phyloP scores from a whole-genome alignment of 2,113 vertebrate genomes.

The Lethenteron camtschaticum region DNA sequence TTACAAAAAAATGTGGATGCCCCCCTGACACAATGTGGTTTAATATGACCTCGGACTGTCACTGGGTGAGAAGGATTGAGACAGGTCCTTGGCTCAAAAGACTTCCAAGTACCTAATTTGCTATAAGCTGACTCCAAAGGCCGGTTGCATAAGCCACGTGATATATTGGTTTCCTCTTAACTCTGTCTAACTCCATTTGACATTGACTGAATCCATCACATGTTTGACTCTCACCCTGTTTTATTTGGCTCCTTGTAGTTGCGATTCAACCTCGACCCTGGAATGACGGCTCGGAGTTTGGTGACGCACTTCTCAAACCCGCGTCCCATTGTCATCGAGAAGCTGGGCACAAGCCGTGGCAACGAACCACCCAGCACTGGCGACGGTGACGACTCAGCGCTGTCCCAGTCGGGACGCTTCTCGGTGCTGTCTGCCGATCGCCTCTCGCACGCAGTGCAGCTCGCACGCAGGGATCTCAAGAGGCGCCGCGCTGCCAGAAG shows the following conservation, averaged over 20 bases:
- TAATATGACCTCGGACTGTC: no score
- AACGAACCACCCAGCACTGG: constrained; percentile 1
- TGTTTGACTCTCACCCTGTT: constrained; percentile 11
- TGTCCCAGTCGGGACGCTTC: constrained; percentile 32
- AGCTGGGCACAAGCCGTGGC: constrained; percentile 18
- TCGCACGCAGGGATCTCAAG: constrained; percentile 55
- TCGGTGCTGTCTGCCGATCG: constrained; percentile 57
- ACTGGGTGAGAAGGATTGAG: no score
- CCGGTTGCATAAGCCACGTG: no score
- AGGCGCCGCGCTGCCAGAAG: constrained; percentile 13
- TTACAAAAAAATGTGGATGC: no score
- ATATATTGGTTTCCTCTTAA: no score
- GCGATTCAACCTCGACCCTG: no score
- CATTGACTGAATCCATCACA: not conserved
- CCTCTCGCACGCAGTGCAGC: constrained; percentile 38
- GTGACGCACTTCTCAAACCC: constrained; percentile 31
- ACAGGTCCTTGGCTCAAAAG: no score
- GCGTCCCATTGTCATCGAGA: constrained; percentile 53
- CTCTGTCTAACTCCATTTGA: no score
- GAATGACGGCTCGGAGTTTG: constrained; percentile 13
- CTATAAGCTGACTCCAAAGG: no score
- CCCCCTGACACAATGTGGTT: no score
- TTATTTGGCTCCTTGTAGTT: not conserved
- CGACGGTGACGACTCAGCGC: constrained; percentile 12
- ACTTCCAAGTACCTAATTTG: no score